Base-by-base conservation (phyloP, 2,888 invertebrate species). In the Volucella inanis region DNA sequence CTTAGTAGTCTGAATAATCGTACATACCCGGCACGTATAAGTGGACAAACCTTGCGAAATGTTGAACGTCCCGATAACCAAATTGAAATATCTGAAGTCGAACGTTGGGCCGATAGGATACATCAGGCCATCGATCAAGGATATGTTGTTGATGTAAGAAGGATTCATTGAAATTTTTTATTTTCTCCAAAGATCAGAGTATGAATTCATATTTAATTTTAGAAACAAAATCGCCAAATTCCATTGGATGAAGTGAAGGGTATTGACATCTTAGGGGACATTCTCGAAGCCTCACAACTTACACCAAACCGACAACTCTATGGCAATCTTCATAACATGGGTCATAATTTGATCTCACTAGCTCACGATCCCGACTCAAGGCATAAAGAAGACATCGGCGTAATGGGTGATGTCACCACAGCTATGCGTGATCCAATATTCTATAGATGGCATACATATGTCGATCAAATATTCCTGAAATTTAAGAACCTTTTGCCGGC, bases 401-500 rank as follows among this genome's bases (percentile, higher is more conserved):
- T 96, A 1, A 96, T 97, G 93, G 96, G 96, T 0, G 97, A 97
- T 89, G 95, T 96, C 2, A 95, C 96, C 0, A 96, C 96, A 0
- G 96, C 97, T 0, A 96, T 97, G 96, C 94, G 97, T 52, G 97
- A 97, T 91, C 97, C 97, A 0, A 93, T 96, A 85, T 97, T 97
- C 93, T 97, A 96, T 92, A 94, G 96, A 89, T 97, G 96, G 96
- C 97, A 97, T 89, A 94, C 95, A 0, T 96, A 94, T 90, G 93
- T 97, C 62, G 96, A 97, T 88, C 94, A 94, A 84, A 91, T 96
- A 39, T 97, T 96, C 93, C 94, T 94, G 87, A 94, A 94, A 87
- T 94, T 94, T 91, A 97, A 97, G 91, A 91, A 92, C 8, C 93
- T 93, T 6, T 89, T 95, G 59, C 93, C 94, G 0, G 91, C 93